Base-by-base conservation (phyloP, 2,113 vertebrate genomes). In the Cettia cetti region DNA sequence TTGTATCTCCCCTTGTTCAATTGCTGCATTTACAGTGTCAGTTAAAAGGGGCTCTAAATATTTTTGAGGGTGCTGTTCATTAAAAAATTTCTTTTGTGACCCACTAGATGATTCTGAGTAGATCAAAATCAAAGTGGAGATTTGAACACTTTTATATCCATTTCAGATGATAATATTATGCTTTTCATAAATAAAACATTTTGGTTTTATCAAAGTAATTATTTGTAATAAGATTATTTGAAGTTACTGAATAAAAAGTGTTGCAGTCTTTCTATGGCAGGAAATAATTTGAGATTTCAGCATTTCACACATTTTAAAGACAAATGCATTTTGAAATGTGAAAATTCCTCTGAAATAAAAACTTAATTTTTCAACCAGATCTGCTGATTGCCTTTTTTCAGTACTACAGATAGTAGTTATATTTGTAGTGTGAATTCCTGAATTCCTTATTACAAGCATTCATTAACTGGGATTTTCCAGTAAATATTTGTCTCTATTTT, bases 101-200 rank as follows among this genome's bases (percentile, higher is more conserved):
- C 30, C 47, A 39, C 3, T 2, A 79, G 65, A 75, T 90, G 40
- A 82, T 78, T 89, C 56, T 75, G 35, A 86, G 54, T 30, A 95
- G 63, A 71, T 77, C 42, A 81, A 92, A 95, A 93, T 53, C 33
- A 89, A 75, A 94, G 69, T n/a, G 37, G 68, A 74, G 44, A 86
- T 90, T 68, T 90, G 39, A 92, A 89, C 64, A 49, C 63, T 83
- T 60, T 81, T 88, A 37, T 63, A 63, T 21, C 18, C 84, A 57
- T 86, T 94, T 91, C 53, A 81, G 69, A 94, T 68, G 18, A 75
- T 89, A 93, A 90, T 92, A 56, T 74, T 83, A 83, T 93, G n/a
- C 54, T 82, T 94, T 94, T 81, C 82, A 89, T 86, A 89, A 92
- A 95, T 83, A 96, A 95, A 97, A 94, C n/a, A 94, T 93, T 90